Conservation (phyloP, 1,140 invertebrate species). For the Odontomachus brunneus region DNA sequence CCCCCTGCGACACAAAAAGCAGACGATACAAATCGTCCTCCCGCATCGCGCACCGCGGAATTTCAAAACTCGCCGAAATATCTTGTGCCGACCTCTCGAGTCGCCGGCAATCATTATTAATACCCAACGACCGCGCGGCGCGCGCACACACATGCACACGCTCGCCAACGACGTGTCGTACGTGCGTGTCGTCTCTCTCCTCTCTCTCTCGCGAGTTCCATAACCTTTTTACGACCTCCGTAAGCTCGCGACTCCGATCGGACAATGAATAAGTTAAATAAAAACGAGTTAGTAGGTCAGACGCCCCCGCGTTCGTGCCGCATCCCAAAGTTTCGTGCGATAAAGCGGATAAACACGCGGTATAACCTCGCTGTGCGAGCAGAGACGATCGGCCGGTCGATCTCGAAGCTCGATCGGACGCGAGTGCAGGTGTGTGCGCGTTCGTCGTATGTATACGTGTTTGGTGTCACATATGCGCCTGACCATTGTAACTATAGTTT, state of each 20-base stretch:
- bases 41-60: background rate
- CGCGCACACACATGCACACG: too few species aligned
- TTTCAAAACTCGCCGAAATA: background rate
- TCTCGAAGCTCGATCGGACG: background rate
- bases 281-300: constrained; percentile 60
- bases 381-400: constrained; percentile 4
- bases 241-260: background rate
- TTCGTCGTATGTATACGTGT: too few species aligned
- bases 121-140: constrained; percentile 1
- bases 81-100: background rate
- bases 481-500: too few species aligned
- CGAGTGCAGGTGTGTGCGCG: background rate
- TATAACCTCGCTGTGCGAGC: background rate
- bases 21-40: too few species aligned
- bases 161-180: too few species aligned
- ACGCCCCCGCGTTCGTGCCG: constrained; percentile 2
- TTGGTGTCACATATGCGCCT: too few species aligned
- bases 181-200: background rate
- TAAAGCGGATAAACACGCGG: constrained; percentile 14
- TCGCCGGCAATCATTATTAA: constrained; percentile 18
- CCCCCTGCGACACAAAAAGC: too few species aligned
- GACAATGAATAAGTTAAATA: constrained; percentile 53
- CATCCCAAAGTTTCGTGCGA: constrained; percentile 38
- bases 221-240: constrained; percentile 25
- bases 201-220: background rate